Percentiles rank a stretch among this genome's conserved stretches.
Evolutionary conservation across 2,797 vertebrate species (phyloP).

Genomic region (Spondyliosoma cantharus): DNA sequence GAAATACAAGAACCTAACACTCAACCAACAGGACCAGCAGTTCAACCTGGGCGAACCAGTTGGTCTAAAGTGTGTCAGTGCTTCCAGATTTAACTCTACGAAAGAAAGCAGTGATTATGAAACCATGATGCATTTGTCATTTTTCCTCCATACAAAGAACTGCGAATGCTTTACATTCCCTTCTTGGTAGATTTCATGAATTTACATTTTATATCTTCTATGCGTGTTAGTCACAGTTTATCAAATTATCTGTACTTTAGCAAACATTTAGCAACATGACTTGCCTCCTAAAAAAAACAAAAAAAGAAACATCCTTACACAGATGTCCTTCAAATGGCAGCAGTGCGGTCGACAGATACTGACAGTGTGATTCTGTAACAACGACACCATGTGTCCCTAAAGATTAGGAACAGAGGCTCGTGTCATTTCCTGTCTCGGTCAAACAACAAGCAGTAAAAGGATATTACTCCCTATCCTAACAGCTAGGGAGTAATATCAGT

Average conservation of each 20-base stretch:
- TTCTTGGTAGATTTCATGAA: not conserved
- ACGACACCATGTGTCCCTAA: not conserved
- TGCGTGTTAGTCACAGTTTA: no score
- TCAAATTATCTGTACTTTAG: not conserved
- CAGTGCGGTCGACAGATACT: not conserved
- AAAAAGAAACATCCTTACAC: not conserved
- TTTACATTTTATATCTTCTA: not conserved
- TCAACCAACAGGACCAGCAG: not conserved
- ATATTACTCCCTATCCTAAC: not conserved
- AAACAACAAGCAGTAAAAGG: not conserved
- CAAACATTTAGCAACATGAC: not conserved
- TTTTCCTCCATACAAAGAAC: not conserved
- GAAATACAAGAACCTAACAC: constrained; percentile 46
- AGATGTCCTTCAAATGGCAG: not conserved
- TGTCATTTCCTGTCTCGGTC: constrained; percentile 6
- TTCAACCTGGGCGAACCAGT: constrained; percentile 51
- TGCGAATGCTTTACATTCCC: no score
- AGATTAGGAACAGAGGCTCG: not conserved
- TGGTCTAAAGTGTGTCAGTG: not conserved
- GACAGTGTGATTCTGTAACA: not conserved
- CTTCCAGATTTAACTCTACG: not conserved
- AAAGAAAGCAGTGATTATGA: not conserved
- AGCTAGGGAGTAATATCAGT: not conserved
- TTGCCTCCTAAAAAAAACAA: not conserved
- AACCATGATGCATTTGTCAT: no score